Base-by-base conservation (phyloP, 2,113 vertebrate genomes). In the Barnardius zonarius region DNA sequence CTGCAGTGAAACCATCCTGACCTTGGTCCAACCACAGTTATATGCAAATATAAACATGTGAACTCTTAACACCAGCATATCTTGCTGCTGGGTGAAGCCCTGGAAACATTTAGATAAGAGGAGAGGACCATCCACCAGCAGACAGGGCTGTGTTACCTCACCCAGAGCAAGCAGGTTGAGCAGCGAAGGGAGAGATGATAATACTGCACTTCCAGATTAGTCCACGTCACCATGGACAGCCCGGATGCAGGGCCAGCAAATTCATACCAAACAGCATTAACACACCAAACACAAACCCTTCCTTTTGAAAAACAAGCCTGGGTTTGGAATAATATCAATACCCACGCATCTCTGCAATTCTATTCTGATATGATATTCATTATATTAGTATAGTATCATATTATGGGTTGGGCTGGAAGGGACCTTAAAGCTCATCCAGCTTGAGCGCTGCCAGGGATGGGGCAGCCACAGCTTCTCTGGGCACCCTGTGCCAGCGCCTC, bases 31-130 rank as follows among this genome's bases (percentile, higher is more conserved):
- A 0, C 30, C 14, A 27, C 11, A 10, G 54, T 1, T 25, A 16
- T 4, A 15, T 4, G 31, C 16, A 16, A 9, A 27, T 39, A 33
- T 7, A n/a, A 0, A 27, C 1, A 16, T 0, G 15, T 8, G n/a
- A 39, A n/a, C 9, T 35, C 67, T 61, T 4, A 22, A 49, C 3
- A 11, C 8, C 11, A 0, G 3, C 57, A 31, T 11, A 25, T 33
- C 27, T 41, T 8, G 43, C 57, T 59, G 43, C 64, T 22, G 46
- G 30, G 51, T 9, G 30, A 43, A 78, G 67, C 3, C 46, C 54
- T 55, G 61, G 73, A 37, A 68, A 24, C 31, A 35, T 35, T 41
- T 54, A 1, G 1, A 24, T 15, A 17, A 35, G 41, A 25, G 17
- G 74, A n/a, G 13, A 4, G 23, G 54, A n/a, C 35, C 2, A 1